Evolutionary conservation across 1,140 invertebrate genomes (phyloP).

Genomic region (Drosophila arizonae): DNA sequence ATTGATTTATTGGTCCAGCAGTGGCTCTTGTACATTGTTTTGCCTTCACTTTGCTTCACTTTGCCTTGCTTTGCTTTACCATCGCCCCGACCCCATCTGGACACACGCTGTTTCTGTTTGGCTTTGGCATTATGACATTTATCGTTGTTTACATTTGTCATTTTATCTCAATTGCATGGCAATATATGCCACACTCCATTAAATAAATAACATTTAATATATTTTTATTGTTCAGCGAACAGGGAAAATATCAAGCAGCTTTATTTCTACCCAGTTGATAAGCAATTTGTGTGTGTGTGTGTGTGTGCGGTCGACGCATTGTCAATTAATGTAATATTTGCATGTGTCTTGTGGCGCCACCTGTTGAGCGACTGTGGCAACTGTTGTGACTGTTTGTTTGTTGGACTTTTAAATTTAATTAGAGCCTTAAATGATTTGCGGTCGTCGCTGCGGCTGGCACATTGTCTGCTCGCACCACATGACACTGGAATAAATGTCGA

Average conservation of each 20-base stretch:
- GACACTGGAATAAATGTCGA: slow-evolving; percentile 36
- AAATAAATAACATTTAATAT: slow-evolving; percentile 10
- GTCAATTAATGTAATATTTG: slow-evolving; percentile 21
- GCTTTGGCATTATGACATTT: slow-evolving; percentile 49
- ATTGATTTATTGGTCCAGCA: slow-evolving; percentile 75
- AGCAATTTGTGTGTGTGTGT: slow-evolving; percentile 25
- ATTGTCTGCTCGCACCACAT: slow-evolving; percentile 27
- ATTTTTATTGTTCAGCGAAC: background rate
- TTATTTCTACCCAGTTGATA: background rate
- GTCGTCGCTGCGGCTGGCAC: slow-evolving; percentile 28
- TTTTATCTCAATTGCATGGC: slow-evolving; percentile 10
- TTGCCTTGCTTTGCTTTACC: slow-evolving; percentile 21
- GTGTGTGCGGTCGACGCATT: slow-evolving; percentile 1
- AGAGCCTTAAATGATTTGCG: slow-evolving; percentile 63
- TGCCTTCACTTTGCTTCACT: slow-evolving; percentile 27
- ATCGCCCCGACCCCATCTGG: background rate
- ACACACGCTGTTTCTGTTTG: slow-evolving; percentile 14
- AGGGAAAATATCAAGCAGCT: background rate
- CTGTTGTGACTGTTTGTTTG: background rate
- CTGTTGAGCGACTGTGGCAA: slow-evolving; percentile 41
- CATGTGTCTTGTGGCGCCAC: slow-evolving; percentile 32
- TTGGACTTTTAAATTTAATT: slow-evolving; percentile 56
- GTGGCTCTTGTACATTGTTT: slow-evolving; percentile 27
- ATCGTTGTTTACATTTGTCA: slow-evolving; percentile 47
- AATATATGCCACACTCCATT: background rate